Percentiles rank a stretch among this genome's conserved stretches.
Conservation (phyloP, 37 sponge, comb jelly and placozoan species). For the Diacarnus erythraeanus region DNA sequence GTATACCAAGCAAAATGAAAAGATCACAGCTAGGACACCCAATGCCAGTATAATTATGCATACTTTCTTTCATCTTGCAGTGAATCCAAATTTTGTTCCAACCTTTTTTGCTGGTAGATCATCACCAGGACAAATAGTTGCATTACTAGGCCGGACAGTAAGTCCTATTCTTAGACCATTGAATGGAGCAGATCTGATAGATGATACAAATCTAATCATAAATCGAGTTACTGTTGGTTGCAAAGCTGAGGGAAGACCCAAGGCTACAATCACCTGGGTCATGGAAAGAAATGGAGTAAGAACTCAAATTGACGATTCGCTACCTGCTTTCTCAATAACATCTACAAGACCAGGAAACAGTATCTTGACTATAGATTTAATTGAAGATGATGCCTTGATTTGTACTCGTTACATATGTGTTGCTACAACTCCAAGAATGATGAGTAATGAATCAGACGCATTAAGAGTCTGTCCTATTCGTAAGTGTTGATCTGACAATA, state of each 20-base stretch:
- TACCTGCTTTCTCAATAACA: background rate
- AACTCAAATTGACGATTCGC: background rate
- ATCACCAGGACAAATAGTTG: background rate
- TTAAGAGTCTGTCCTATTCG: no score
- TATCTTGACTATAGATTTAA: background rate
- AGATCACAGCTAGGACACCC: no score
- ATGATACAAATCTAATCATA: background rate
- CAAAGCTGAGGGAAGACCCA: conserved; percentile 18
- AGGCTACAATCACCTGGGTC: conserved; percentile 6
- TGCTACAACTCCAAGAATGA: no score
- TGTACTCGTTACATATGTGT: background rate
- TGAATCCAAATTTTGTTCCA: background rate
- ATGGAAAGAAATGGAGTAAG: background rate
- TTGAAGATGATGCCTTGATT: background rate
- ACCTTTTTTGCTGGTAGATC: background rate
- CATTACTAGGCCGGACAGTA: no score
- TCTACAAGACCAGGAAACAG: conserved; percentile 1
- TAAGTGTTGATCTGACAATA: no score
- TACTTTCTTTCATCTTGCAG: background rate
- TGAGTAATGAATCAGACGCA: no score
- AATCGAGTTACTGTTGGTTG: conserved; percentile 5
- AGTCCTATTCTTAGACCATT: background rate
- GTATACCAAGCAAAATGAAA: no score
- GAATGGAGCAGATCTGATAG: background rate
- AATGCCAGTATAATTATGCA: no score